Evolutionary conservation across 2,113 vertebrate species (phyloP).

Genomic region (Mastomys natalensis): DNA sequence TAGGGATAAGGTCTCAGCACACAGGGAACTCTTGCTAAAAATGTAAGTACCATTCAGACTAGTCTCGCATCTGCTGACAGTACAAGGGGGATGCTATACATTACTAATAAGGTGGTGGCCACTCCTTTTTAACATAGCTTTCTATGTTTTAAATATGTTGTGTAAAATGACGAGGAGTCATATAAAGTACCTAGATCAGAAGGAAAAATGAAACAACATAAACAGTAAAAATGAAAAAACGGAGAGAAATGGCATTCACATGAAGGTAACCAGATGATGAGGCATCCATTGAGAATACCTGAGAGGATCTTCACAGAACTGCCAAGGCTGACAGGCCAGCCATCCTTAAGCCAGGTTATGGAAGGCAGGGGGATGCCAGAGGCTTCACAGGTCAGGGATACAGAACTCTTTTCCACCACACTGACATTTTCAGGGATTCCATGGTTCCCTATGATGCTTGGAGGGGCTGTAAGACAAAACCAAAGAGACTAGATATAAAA

Average conservation of each 20-base stretch:
- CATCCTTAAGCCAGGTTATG: slow-evolving; percentile 94
- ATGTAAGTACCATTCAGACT: slow-evolving; percentile 9
- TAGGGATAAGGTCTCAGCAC: not conserved
- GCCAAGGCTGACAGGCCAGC: slow-evolving; percentile 88
- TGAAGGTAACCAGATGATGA: not conserved
- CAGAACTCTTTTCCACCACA: slow-evolving; percentile 93
- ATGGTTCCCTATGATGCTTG: slow-evolving; percentile 89
- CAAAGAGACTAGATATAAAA: not conserved
- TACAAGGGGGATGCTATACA: not conserved
- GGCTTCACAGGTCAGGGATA: slow-evolving; percentile 93
- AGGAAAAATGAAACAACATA: not conserved
- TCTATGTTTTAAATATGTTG: not conserved
- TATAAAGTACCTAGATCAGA: slow-evolving; percentile 1
- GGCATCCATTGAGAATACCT: slow-evolving; percentile 85
- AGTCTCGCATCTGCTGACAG: not conserved
- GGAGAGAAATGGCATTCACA: not conserved
- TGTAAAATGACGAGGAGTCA: not conserved
- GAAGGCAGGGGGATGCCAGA: slow-evolving; percentile 95
- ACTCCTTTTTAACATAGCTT: not conserved
- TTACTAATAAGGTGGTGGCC: not conserved
- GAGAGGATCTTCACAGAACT: slow-evolving; percentile 91
- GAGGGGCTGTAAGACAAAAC: slow-evolving; percentile 89
- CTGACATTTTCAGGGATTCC: slow-evolving; percentile 92
- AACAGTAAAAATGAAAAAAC: not conserved
- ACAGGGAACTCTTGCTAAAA: not conserved